phyloP scores from a whole-genome alignment of 2,888 invertebrate species.

The Melikaiella ostensackeni region DNA sequence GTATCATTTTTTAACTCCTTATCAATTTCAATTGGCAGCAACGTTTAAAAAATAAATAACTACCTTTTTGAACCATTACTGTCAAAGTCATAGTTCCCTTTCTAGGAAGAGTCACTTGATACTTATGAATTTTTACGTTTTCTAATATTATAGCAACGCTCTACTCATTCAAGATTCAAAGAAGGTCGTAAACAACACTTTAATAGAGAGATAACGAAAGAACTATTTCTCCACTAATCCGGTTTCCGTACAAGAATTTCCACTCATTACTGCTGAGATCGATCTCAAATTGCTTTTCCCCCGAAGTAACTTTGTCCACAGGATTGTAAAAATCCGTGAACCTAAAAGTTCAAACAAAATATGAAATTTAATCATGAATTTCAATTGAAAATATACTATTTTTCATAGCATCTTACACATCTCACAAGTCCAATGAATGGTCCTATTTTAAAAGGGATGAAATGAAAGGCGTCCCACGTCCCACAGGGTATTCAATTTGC shows the following conservation, averaged over 20 bases:
- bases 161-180: constrained; percentile 76
- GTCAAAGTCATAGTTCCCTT: constrained; percentile 72
- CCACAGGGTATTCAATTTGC: constrained; percentile 78
- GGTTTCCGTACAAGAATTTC: constrained; percentile 78
- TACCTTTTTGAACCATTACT: constrained; percentile 73
- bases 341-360: constrained; percentile 35
- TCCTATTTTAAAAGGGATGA: constrained; percentile 72
- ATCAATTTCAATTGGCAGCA: background rate
- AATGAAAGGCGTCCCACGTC: constrained; percentile 80
- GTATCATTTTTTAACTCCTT: background rate
- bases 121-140: constrained; percentile 77
- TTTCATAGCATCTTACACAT: background rate
- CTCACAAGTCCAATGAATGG: constrained; percentile 54
- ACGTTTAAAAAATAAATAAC: background rate
- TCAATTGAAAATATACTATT: too few species aligned
- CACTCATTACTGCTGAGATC: constrained; percentile 70
- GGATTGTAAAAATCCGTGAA: constrained; percentile 77
- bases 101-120: constrained; percentile 76
- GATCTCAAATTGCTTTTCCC: constrained; percentile 64
- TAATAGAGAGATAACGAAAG: constrained; percentile 82
- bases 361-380: background rate
- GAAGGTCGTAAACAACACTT: constrained; percentile 77
- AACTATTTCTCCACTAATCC: constrained; percentile 81
- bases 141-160: constrained; percentile 69
- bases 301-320: constrained; percentile 42